Evolutionary conservation across 2,797 vertebrate genomes (phyloP).

Genomic region (Hydrocynus forskahlii): DNA sequence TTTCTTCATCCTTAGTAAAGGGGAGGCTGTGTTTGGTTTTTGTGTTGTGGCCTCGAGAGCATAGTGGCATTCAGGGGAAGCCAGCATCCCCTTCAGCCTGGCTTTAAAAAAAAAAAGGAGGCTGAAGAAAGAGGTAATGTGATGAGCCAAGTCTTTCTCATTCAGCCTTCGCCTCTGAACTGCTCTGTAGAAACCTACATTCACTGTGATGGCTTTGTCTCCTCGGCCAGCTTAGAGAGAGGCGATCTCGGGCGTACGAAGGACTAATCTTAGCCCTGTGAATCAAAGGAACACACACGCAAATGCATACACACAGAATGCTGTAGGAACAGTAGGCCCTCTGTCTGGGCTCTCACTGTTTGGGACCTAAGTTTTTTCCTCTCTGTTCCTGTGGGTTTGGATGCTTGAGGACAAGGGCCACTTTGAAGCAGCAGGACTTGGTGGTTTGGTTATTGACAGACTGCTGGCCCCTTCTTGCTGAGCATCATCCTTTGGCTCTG

Average conservation of each 20-base stretch:
- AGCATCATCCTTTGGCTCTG: slow-evolving; percentile 59
- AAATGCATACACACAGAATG: slow-evolving; percentile 59
- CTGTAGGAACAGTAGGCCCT: slow-evolving; percentile 72
- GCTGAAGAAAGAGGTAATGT: slow-evolving; percentile 33
- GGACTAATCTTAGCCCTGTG: slow-evolving; percentile 62
- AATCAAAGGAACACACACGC: slow-evolving; percentile 56
- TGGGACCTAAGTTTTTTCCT: slow-evolving; percentile 51
- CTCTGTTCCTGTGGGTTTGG: slow-evolving; percentile 63
- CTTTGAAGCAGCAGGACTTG: slow-evolving; percentile 75
- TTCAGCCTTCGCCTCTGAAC: slow-evolving; percentile 39
- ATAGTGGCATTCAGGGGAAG: slow-evolving; percentile 32
- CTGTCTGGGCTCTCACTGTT: slow-evolving; percentile 70
- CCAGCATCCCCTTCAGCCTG: slow-evolving; percentile 23
- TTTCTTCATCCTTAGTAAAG: slow-evolving; percentile 12
- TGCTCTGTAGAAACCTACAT: slow-evolving; percentile 48
- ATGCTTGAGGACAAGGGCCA: slow-evolving; percentile 75
- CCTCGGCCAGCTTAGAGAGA: slow-evolving; percentile 60
- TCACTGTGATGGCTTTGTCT: slow-evolving; percentile 61
- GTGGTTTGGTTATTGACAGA: slow-evolving; percentile 70
- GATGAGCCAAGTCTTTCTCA: slow-evolving; percentile 28
- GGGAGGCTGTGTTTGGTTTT: slow-evolving; percentile 15
- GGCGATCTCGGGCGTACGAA: slow-evolving; percentile 60
- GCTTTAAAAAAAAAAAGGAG: slow-evolving; percentile 25
- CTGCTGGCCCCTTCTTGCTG: slow-evolving; percentile 68
- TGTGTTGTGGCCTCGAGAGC: slow-evolving; percentile 11